Percentiles rank a stretch among this genome's conserved stretches.
phyloP scores from a whole-genome alignment of 2,888 invertebrate genomes.

The Athetis lepigone region DNA sequence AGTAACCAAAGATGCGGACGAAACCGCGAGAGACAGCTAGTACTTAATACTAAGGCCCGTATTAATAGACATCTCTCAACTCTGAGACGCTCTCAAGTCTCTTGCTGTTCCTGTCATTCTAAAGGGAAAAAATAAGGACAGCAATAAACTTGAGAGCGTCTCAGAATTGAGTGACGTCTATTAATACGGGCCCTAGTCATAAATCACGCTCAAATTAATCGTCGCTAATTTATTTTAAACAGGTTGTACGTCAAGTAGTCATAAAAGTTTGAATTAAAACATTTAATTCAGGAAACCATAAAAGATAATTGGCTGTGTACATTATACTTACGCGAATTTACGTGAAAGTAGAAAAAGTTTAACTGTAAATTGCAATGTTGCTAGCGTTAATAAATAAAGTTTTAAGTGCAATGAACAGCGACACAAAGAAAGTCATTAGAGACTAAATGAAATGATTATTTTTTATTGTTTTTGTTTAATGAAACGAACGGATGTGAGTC shows the following conservation, averaged over 20 bases:
- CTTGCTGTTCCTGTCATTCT: too few relatives aligned
- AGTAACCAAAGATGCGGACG: too few relatives aligned
- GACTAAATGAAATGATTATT: constrained; percentile 7
- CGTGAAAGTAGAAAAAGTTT: constrained; percentile 66
- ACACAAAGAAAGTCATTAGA: neutral
- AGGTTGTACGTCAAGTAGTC: constrained; percentile 14
- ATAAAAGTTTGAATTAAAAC: constrained; percentile 23
- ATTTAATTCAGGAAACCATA: constrained; percentile 46
- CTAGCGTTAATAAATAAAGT: constrained; percentile 51
- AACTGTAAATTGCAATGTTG: constrained; percentile 62
- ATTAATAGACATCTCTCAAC: too few relatives aligned
- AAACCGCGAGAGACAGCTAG: too few relatives aligned
- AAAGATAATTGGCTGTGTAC: constrained; percentile 62
- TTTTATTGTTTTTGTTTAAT: constrained; percentile 10
- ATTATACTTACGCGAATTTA: constrained; percentile 45
- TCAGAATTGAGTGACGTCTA: too few relatives aligned
- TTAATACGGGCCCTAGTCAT: too few relatives aligned
- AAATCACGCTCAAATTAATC: constrained; percentile 28
- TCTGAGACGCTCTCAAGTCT: too few relatives aligned
- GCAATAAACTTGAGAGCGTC: too few relatives aligned
- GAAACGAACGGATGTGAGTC: neutral
- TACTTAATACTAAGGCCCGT: too few relatives aligned
- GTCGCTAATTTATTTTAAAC: constrained; percentile 33
- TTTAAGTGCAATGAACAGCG: constrained; percentile 28
- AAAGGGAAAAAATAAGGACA: too few relatives aligned